A percentile compares a stretch with the other conserved stretches of the same genome.
These are phyloP conservation scores for Agriopis marginaria DNA, from an alignment of 2,888 invertebrate genomes.

Conservation along the genomic window DNA sequence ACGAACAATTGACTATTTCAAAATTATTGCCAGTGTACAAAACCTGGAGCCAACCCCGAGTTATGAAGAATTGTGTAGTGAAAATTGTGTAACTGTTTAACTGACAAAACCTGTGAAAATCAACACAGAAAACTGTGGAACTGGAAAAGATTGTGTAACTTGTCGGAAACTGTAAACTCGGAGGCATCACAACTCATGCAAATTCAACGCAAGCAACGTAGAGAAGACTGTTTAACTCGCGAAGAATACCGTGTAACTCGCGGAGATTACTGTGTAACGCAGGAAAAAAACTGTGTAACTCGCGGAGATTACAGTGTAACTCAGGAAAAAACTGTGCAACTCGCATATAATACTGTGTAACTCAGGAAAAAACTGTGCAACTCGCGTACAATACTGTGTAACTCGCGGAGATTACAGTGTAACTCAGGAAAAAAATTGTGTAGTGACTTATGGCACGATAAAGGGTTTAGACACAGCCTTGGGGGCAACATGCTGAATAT, in stretches of 20 bases:
- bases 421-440: constrained; percentile 29
- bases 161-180: neutral
- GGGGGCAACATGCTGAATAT: constrained; percentile 86
- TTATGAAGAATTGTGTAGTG: constrained; percentile 46
- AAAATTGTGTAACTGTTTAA: constrained; percentile 1
- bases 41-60: constrained; percentile 50
- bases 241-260: neutral
- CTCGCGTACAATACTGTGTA: constrained; percentile 3
- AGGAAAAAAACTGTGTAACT: neutral
- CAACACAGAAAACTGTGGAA: neutral
- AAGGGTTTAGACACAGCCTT: constrained; percentile 53
- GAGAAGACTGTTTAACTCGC: neutral
- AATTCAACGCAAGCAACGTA: neutral
- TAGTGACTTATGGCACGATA: constrained; percentile 35
- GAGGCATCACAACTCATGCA: neutral
- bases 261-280: neutral
- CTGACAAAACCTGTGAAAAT: constrained; percentile 4
- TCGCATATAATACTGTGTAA: neutral
- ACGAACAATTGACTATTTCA: constrained; percentile 72
- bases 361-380: neutral
- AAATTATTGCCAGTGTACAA: constrained; percentile 63
- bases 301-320: neutral
- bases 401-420: neutral
- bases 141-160: neutral
- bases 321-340: neutral